Percentiles rank a stretch among this genome's conserved stretches.
Evolutionary conservation across 1,140 invertebrate genomes (phyloP).

Genomic region (Akabosia matsudoensis): DNA sequence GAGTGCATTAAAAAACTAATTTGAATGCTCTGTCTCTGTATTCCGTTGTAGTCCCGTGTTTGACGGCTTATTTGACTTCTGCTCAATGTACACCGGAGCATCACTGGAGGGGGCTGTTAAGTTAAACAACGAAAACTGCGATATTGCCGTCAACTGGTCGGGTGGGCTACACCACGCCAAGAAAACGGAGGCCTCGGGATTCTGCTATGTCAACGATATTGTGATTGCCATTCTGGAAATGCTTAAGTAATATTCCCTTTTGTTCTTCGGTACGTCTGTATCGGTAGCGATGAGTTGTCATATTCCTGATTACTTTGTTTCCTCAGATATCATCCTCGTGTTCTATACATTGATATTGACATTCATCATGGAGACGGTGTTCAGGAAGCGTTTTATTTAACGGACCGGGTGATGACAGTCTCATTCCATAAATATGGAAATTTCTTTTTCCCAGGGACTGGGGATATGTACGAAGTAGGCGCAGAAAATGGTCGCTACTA

Average conservation of each 20-base stretch:
- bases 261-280: too few relatives aligned
- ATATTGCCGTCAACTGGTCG: constrained; percentile 99
- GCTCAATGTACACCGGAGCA: constrained; percentile 94
- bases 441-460: constrained; percentile 96
- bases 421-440: constrained; percentile 99
- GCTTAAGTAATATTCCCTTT: constrained; percentile 60
- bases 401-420: constrained; percentile 98
- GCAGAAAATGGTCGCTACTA: constrained; percentile 90
- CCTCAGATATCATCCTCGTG: constrained; percentile 84
- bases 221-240: constrained; percentile 96
- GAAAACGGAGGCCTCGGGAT: constrained; percentile 96
- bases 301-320: not conserved
- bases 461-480: constrained; percentile 97
- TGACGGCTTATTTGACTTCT: constrained; percentile 98
- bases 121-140: constrained; percentile 87
- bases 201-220: constrained; percentile 98
- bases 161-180: constrained; percentile 99
- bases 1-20: constrained; percentile 11
- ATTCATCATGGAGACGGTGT: constrained; percentile 99
- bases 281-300: not conserved
- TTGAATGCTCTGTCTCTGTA: not conserved
- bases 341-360: constrained; percentile 98
- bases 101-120: constrained; percentile 92
- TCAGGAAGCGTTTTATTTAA: constrained; percentile 98
- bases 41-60: constrained; percentile 84